Evolutionary conservation across 1,140 invertebrate species (phyloP).

Genomic region (Zophobas morio): DNA sequence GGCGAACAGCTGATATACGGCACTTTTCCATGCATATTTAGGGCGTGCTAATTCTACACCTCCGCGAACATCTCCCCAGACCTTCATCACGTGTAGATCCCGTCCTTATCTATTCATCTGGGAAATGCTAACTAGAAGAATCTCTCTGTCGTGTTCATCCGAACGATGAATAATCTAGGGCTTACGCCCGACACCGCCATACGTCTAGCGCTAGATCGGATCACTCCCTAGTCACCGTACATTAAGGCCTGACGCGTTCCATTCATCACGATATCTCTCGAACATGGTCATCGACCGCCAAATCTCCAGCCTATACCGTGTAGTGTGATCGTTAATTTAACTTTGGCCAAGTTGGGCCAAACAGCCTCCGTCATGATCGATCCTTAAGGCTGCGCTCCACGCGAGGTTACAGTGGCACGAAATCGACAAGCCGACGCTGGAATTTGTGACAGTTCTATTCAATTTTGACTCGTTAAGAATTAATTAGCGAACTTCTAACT

Average conservation of each 20-base stretch:
- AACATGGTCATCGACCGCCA: slow-evolving; percentile 37
- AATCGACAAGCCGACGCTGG: too few relatives aligned
- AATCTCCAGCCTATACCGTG: slow-evolving; percentile 22
- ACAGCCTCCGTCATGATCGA: slow-evolving; percentile 35
- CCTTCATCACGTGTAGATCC: not conserved
- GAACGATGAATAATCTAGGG: slow-evolving; percentile 9
- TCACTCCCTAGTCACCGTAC: slow-evolving; percentile 18
- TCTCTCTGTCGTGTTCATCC: slow-evolving; percentile 7
- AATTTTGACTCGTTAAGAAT: too few relatives aligned
- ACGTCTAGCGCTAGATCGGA: slow-evolving; percentile 18
- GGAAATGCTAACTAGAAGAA: not conserved
- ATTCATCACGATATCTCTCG: slow-evolving; percentile 38
- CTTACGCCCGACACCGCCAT: not conserved
- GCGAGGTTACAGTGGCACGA: too few relatives aligned
- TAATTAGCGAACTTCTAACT: too few relatives aligned
- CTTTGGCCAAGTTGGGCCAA: slow-evolving; percentile 24
- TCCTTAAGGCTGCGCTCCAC: not conserved
- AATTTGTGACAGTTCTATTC: too few relatives aligned
- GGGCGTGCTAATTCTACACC: too few relatives aligned
- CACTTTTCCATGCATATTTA: too few relatives aligned
- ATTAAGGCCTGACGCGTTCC: slow-evolving; percentile 29
- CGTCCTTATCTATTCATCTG: slow-evolving; percentile 1
- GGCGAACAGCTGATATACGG: too few relatives aligned
- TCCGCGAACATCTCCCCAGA: too few relatives aligned
- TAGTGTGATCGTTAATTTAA: slow-evolving; percentile 39